Percentiles rank a stretch among this genome's conserved stretches.
These are phyloP conservation scores for Rallus crepitans DNA, from an alignment of 2,797 vertebrate genomes.

Conservation along the genomic window DNA sequence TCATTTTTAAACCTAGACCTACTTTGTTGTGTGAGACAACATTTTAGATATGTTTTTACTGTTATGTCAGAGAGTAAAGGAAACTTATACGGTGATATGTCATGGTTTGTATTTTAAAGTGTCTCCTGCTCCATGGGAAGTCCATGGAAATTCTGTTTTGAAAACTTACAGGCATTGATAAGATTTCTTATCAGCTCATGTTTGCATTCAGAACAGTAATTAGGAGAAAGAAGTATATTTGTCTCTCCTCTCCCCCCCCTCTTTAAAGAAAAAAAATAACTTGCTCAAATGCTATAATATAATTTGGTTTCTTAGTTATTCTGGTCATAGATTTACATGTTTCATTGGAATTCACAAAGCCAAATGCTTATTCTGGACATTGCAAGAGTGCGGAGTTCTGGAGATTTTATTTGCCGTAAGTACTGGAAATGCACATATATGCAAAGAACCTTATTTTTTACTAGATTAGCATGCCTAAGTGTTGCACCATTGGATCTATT, in stretches of 20 bases:
- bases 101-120: not conserved
- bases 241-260: too few species aligned
- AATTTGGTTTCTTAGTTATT: not conserved
- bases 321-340: not conserved
- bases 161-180: not conserved
- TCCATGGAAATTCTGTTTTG: not conserved
- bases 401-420: fast-evolving
- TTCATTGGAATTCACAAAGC: not conserved
- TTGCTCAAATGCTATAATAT: not conserved
- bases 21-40: not conserved
- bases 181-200: not conserved
- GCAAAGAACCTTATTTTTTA: not conserved
- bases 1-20: not conserved
- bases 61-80: not conserved
- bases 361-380: not conserved
- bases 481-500: not conserved
- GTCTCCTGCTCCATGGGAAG: not conserved
- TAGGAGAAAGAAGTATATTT: too few species aligned
- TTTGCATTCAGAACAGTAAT: not conserved
- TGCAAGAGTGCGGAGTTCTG: not conserved
- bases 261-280: not conserved
- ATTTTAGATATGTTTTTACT: not conserved
- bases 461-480: not conserved
- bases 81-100: not conserved
- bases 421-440: fast-evolving